Percentiles rank a stretch among this genome's conserved stretches.
These are phyloP conservation scores for Cryptomyrus ogoouensis DNA, from an alignment of 2,113 vertebrate species.

Conservation along the genomic window DNA sequence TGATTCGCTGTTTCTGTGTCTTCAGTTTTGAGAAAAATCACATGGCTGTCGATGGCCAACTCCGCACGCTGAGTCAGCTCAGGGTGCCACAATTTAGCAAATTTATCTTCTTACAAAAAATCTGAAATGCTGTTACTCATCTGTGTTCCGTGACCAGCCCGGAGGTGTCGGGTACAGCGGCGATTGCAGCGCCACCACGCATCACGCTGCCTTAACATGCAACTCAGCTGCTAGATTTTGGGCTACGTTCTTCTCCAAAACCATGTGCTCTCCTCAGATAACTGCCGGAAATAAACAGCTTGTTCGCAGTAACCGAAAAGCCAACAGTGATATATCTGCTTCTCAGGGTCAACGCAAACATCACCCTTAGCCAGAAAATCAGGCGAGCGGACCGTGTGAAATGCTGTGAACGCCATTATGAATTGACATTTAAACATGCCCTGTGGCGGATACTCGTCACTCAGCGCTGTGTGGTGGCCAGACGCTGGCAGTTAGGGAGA, in stretches of 20 bases:
- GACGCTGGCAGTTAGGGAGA: conserved; percentile 26
- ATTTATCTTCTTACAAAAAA: background rate
- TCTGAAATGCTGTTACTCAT: background rate
- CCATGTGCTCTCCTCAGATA: background rate
- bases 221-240: background rate
- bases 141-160: background rate
- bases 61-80: background rate
- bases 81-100: background rate
- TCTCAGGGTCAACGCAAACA: background rate
- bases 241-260: background rate
- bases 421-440: background rate
- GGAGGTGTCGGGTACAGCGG: background rate
- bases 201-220: background rate
- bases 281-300: background rate
- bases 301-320: background rate
- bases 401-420: background rate
- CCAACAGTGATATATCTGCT: background rate
- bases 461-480: background rate
- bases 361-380: background rate
- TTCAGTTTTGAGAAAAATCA: background rate
- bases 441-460: too few relatives aligned
- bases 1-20: background rate
- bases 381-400: background rate
- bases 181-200: background rate
- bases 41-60: background rate